Evolutionary conservation across 2,888 invertebrate species (phyloP), one percentile per base, ranked within the genome.

Genomic region (Isoperla grammatica): DNA sequence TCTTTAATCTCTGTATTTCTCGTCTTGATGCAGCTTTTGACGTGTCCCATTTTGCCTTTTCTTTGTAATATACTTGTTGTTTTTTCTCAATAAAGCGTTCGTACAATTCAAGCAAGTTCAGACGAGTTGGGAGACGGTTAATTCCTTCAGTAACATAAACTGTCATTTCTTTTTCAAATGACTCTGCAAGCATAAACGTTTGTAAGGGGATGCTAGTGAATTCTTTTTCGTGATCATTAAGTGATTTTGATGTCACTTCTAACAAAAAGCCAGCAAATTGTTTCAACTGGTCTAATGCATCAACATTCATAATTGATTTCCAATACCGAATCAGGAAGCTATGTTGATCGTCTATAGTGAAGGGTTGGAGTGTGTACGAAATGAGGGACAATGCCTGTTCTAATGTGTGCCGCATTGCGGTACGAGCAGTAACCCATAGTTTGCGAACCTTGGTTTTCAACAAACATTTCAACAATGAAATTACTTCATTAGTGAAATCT

Each of bases 171-270:
- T 11, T 49, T 9, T 29, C 49, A 29, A 49, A 49, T 20, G 13
- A n/a, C 35, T 49, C 49, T 9, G 49, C 49, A 22, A 49, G 35
- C 49, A 49, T 49, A 15, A 49, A 15, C 3, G 49, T 49, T 29
- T 49, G 49, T 15, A 46, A 20, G 11, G 46, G 46, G 12, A 46
- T n/a, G 46, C 46, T 22, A 19, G 22, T 46, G 46, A 46, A 49
- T 15, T 29, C 23, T 15, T n/a, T 23, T 23, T 49, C 49, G 2
- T 29, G 29, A 8, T 49, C 49, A 15, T 49, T 49, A 15, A 49
- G 22, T 6, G 49, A 23, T 29, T 29, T 29, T 2, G 15, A 15
- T 13, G 29, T 29, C n/a, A 29, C 35, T 12, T 22, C 35, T n/a
- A n/a, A 15, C 9, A 49, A n/a, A 11, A 49, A 29, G 11, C 29